Base-by-base conservation (phyloP, 2,113 vertebrate species). In the Melanostigma gelatinosum region DNA sequence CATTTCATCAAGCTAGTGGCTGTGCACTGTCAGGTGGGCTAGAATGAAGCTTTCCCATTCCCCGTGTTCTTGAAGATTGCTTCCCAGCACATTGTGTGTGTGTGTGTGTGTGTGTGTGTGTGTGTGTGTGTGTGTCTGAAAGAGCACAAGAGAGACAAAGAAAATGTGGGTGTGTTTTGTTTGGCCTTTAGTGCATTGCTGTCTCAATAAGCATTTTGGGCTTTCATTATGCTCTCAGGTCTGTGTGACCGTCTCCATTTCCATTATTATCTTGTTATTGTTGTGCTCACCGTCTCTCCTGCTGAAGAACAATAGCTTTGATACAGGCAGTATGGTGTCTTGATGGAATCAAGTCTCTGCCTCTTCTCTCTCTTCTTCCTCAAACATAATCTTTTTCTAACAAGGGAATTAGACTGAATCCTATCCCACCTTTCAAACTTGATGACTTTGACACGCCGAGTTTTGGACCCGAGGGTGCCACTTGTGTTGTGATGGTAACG, bases 1-100 rank as follows among this genome's bases (percentile, higher is more conserved):
- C 77, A 80, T 87, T 91, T 89, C 87, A 88, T 92, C 91, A 87
- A 75, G 63, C 75, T 77, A 60, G 82, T 46, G 83, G 89, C 76
- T 65, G 58, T 55, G 75, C 64, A 44, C 74, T 74, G 86, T 82
- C 88, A 91, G 89, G 85, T 87, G 84, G 58, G 54, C 77, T 36
- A 42, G 77, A 77, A 86, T 84, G 80, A 83, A 81, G 77, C 73
- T 40, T 76, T 24, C 20, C 48, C 48, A 54, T 82, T 72, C 75
- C 55, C 73, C 64, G 20, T 74, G 80, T 87, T 92, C 80, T 46
- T 75, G 34, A n/a, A 90, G 85, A 92, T 87, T 90, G 85, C 86
- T 80, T 91, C 72, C 78, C 8, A 50, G 50, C 52, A 34, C 32
- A 46, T 10, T 58, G 60, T 77, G 61, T 61, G 64, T 50, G 60